A percentile compares a stretch with the other conserved stretches of the same genome.
phyloP scores from a whole-genome alignment of 2,113 vertebrate species.

The Thalassarche chlororhynchos region DNA sequence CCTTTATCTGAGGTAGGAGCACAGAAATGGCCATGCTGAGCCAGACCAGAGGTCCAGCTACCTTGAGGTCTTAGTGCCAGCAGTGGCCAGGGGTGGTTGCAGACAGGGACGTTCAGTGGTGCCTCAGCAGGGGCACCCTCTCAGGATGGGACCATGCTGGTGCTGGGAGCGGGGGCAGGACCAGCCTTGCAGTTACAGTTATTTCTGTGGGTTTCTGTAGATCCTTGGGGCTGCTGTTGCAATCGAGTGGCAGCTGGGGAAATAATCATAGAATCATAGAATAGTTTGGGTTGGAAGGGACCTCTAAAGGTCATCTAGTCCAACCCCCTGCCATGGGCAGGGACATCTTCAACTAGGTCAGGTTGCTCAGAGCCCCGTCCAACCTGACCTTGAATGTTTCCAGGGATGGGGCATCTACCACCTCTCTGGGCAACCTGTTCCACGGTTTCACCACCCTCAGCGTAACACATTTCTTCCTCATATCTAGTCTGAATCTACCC shows the following conservation, averaged over 20 bases:
- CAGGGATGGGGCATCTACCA: too few relatives aligned
- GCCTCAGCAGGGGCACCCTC: not conserved
- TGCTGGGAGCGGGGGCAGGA: not conserved
- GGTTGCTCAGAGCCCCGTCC: too few relatives aligned
- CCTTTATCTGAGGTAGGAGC: not conserved
- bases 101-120: not conserved
- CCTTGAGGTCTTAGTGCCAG: rapidly evolving
- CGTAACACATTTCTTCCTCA: too few relatives aligned
- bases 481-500: too few relatives aligned
- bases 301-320: too few relatives aligned
- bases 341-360: too few relatives aligned
- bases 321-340: too few relatives aligned
- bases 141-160: not conserved
- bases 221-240: not conserved
- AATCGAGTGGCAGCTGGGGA: not conserved
- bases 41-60: not conserved
- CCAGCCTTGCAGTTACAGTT: not conserved
- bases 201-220: not conserved
- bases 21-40: not conserved
- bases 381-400: too few relatives aligned
- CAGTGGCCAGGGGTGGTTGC: not conserved
- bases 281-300: too few relatives aligned
- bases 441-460: too few relatives aligned
- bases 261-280: not conserved
- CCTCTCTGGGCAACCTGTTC: too few relatives aligned